Conservation (phyloP, 2,797 vertebrate species). For the Spinibarbus caldwelli region DNA sequence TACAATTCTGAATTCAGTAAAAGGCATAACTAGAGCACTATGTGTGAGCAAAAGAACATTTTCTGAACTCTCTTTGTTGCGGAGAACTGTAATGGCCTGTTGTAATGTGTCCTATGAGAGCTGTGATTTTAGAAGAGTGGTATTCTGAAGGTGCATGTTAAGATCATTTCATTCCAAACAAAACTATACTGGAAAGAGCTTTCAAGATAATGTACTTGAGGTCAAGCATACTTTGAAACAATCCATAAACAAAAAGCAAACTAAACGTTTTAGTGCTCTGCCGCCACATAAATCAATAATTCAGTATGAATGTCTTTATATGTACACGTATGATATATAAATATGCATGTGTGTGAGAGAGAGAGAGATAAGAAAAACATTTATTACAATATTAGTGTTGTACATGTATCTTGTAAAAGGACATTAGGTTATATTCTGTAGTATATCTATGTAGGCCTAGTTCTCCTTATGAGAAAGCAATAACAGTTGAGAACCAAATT, state of each 20-base stretch:
- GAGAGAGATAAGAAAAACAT: too few relatives aligned
- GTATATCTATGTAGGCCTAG: not conserved
- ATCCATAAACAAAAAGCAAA: conserved; percentile 28
- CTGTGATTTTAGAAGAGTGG: conserved; percentile 8
- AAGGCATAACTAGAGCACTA: not conserved
- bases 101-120: not conserved
- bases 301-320: conserved; percentile 18
- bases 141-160: conserved; percentile 25
- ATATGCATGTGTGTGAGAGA: not conserved
- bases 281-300: conserved; percentile 15
- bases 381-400: not conserved
- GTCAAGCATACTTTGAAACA: conserved; percentile 25
- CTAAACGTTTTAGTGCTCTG: conserved; percentile 17
- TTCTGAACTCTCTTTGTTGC: not conserved
- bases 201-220: conserved; percentile 44
- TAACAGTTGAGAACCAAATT: conserved; percentile 6
- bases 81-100: not conserved
- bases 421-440: not conserved
- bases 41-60: not conserved
- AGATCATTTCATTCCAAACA: conserved; percentile 39
- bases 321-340: not conserved
- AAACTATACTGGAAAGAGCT: conserved; percentile 42
- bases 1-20: not conserved
- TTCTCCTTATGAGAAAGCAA: not conserved
- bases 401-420: not conserved